Evolutionary conservation across 2,797 vertebrate species (phyloP).

Genomic region (Centroberyx gerrardi): DNA sequence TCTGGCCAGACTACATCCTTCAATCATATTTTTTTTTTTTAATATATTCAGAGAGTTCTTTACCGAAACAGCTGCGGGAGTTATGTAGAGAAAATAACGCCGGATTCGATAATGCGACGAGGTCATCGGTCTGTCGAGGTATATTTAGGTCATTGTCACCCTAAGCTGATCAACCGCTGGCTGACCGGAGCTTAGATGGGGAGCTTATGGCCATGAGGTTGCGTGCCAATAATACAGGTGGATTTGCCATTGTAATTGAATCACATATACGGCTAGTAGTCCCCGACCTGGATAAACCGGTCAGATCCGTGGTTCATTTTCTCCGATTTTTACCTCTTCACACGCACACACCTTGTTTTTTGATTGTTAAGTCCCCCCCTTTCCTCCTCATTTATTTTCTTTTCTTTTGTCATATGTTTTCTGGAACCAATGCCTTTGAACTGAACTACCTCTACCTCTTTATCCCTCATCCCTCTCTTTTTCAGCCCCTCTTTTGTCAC

Average conservation of each 20-base stretch:
- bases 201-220: slow-evolving; percentile 70
- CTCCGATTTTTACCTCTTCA: slow-evolving; percentile 18
- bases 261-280: slow-evolving; percentile 28
- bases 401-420: slow-evolving; percentile 11
- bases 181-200: slow-evolving; percentile 66
- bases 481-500: slow-evolving; percentile 37
- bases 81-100: slow-evolving; percentile 62
- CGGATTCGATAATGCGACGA: slow-evolving; percentile 59
- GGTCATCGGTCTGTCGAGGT: slow-evolving; percentile 64
- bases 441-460: slow-evolving; percentile 11
- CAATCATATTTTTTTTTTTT: slow-evolving; percentile 68
- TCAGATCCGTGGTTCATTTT: slow-evolving; percentile 10
- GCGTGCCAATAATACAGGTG: slow-evolving; percentile 64
- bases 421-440: slow-evolving; percentile 31
- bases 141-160: slow-evolving; percentile 77
- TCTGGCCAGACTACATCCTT: slow-evolving; percentile 59
- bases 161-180: slow-evolving; percentile 75
- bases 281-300: not conserved
- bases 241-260: slow-evolving; percentile 70
- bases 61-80: slow-evolving; percentile 71
- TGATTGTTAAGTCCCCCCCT: not conserved
- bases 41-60: slow-evolving; percentile 66
- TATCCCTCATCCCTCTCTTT: slow-evolving; percentile 7
- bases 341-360: slow-evolving; percentile 7
- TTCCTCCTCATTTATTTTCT: not conserved